Base-by-base conservation (phyloP, 2,888 invertebrate genomes). In the Parnassius smintheus region DNA sequence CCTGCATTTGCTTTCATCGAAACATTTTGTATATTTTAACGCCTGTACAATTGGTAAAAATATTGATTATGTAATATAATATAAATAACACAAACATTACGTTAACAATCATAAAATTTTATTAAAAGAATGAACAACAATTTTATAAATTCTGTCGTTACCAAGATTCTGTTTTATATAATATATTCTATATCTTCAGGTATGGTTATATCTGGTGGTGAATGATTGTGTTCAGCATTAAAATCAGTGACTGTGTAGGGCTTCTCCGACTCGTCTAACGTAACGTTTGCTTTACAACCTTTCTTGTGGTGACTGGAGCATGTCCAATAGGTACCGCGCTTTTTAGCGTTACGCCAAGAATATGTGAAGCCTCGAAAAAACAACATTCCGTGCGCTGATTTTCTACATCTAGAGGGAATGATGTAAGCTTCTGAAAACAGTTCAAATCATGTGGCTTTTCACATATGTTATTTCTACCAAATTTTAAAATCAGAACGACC, bases 301-400 rank as follows among this genome's bases (percentile, higher is more conserved):
- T 86, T 85, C 64, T 86, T 87, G 11, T 82, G 81, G 55, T 86
- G 86, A 67, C 83, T 85, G 10, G 88, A 87, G 65, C 87, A 88
- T 0, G 86, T 88, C 87, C 86, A 88, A 58, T 85, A 84, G 42
- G 74, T 79, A 1, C 87, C 86, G 44, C 70, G 58, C 61, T 77
- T 79, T 65, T 77, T 81, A 11, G 56, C 67, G 66, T 86, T 86
- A 12, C 85, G 71, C 78, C 81, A 80, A 0, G 86, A 83, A 62
- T 81, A 87, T 1, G 83, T 86, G 65, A 85, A 86, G 0, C 82
- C 80, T 7, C 74, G 73, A 54, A 79, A 86, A 0, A 78, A 68
- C 44, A 87, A 66, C 74, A 85, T 76, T 0, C 86, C 83, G 13
- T 74, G 74, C 8, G 77, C 76, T 52, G 73, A 71, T 67, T 72